Evolutionary conservation across 2,797 vertebrate species (phyloP), one percentile per base, ranked within the genome.

Genomic region (Gymnocypris eckloni): DNA sequence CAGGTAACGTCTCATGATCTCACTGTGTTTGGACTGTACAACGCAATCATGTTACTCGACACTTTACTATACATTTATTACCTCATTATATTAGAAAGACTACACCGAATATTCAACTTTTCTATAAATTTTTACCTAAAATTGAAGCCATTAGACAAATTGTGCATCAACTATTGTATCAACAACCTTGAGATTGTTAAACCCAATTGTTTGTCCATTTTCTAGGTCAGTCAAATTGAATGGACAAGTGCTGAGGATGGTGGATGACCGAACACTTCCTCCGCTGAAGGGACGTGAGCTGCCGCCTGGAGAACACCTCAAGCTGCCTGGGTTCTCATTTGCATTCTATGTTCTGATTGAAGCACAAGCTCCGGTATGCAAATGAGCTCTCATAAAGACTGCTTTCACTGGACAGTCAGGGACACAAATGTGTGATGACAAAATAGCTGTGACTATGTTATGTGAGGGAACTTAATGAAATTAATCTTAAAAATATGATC

Each of bases 311-410:
- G 92, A 93, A 2, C 70, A 86, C 0, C 92, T 99, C 0, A 87
- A 89, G 59, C 93, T 99, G 71, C 98, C 97, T n/a, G 93, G 94
- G 6, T 95, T 95, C 89, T 97, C 97, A 2, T 96, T 98, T 0
- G 94, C 96, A 9, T 99, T 99, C 93, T 98, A 96, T 20, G 96
- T 99, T 72, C 91, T 99, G 88, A 92, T 84, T 50, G 96, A 96
- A 0, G 95, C 96, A 37, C 91, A 88, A 85, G 95, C 95, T 16
- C 76, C 91, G 0, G 96, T 95, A 83, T 99, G 98, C 89, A 50
- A 92, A 85, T 95, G 92, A 95, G 79, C 50, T 48, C 33, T 1
- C 16, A 66, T 16, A 15, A 66, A 64, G 50, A 33, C 33, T n/a
- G 79, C 43, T 86, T 69, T 82, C n/a, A 70, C 11, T 54, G 72